These are phyloP conservation scores for Scaptomyza reducta DNA, from an alignment of 2,888 invertebrate genomes.

Conservation along the genomic window DNA sequence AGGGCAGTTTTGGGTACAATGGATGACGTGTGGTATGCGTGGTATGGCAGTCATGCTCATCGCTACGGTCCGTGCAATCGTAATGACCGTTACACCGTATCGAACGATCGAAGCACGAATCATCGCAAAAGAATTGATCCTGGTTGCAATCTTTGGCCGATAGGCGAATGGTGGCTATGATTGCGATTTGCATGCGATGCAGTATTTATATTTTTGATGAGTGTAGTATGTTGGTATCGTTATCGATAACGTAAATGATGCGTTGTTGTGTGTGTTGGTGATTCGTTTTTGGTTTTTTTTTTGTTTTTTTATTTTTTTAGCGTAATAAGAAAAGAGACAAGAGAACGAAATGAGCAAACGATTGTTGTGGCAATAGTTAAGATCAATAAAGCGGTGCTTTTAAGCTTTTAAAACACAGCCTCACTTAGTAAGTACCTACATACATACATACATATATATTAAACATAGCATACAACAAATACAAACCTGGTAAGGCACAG, in stretches of 20 bases:
- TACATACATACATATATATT: neutral
- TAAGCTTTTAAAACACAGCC: constrained; percentile 13
- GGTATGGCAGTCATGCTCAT: constrained; percentile 85
- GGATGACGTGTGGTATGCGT: constrained; percentile 55
- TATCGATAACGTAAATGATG: constrained; percentile 16
- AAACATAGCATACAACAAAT: constrained; percentile 8
- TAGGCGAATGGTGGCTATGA: constrained; percentile 69
- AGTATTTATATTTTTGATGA: constrained; percentile 13
- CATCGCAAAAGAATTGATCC: constrained; percentile 86
- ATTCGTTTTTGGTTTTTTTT: constrained; percentile 7
- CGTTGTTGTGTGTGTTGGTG: constrained; percentile 16
- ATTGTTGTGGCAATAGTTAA: constrained; percentile 15
- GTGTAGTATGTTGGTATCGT: constrained; percentile 21
- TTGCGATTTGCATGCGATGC: constrained; percentile 38
- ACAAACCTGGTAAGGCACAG: constrained; percentile 41
- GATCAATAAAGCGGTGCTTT: constrained; percentile 16
- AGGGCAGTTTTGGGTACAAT: constrained; percentile 57
- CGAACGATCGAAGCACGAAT: constrained; percentile 86
- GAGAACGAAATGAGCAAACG: constrained; percentile 51
- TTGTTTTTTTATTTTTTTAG: constrained; percentile 3
- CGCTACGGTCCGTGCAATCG: constrained; percentile 88
- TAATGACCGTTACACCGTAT: constrained; percentile 87
- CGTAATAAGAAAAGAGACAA: constrained; percentile 53
- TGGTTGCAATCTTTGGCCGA: constrained; percentile 79
- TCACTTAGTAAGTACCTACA: constrained; percentile 17